A percentile compares a stretch with the other conserved stretches of the same genome.
phyloP scores from a whole-genome alignment of 2,113 vertebrate genomes.

The Albula glossodonta region DNA sequence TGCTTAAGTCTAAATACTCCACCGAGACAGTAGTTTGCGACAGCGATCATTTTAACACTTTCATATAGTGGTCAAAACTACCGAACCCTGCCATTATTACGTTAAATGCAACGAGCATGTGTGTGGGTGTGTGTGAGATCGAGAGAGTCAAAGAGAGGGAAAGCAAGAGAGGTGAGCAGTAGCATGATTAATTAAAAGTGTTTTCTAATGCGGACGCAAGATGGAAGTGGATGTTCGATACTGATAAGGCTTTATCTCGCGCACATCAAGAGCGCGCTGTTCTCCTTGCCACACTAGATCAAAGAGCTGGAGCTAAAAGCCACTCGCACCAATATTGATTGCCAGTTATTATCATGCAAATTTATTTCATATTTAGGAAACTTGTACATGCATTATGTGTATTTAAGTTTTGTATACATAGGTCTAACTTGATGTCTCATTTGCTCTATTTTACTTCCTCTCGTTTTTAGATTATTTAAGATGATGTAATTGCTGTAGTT shows the following conservation, averaged over 20 bases:
- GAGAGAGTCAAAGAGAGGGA: slow-evolving; percentile 30
- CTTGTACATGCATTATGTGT: slow-evolving; percentile 33
- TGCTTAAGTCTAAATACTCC: neutral
- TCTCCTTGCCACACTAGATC: slow-evolving; percentile 58
- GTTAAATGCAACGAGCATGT: slow-evolving; percentile 9
- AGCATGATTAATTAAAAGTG: slow-evolving; percentile 68
- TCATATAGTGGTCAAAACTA: slow-evolving; percentile 15
- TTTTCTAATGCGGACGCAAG: slow-evolving; percentile 43
- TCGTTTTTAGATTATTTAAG: neutral
- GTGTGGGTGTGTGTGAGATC: neutral
- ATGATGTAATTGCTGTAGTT: neutral
- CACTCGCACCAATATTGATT: slow-evolving; percentile 57
- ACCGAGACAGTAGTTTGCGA: slow-evolving; percentile 1
- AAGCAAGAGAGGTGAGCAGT: slow-evolving; percentile 36
- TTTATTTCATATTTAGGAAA: slow-evolving; percentile 61
- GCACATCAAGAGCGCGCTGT: slow-evolving; percentile 44
- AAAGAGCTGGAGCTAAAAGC: slow-evolving; percentile 58
- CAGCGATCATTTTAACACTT: slow-evolving; percentile 14
- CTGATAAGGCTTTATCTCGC: slow-evolving; percentile 65
- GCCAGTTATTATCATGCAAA: slow-evolving; percentile 68
- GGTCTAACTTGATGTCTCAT: neutral
- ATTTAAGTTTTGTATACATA: slow-evolving; percentile 16
- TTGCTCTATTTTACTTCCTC: neutral
- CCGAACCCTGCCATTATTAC: slow-evolving; percentile 2
- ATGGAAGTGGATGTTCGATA: slow-evolving; percentile 67